phyloP scores from a whole-genome alignment of 2,113 vertebrate genomes.

The Nanorana parkeri region DNA sequence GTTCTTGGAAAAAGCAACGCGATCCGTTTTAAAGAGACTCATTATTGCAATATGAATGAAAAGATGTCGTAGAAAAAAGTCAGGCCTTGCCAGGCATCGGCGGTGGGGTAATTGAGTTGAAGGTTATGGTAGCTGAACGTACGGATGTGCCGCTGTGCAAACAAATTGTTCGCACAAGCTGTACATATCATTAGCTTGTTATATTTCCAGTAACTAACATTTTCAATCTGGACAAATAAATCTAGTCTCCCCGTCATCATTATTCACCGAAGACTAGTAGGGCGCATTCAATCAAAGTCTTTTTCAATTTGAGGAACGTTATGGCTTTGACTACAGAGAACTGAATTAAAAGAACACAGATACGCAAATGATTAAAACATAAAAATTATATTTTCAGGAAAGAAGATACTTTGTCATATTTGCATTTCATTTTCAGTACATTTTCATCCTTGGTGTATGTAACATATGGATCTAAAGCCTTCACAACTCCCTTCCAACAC shows the following conservation, averaged over 20 bases:
- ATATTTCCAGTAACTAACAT: conserved; percentile 21
- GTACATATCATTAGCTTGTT: conserved; percentile 23
- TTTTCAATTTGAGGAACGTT: background rate
- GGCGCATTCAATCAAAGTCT: background rate
- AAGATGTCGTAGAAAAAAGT: conserved; percentile 3
- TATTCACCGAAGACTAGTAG: conserved; percentile 14
- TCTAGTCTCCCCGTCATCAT: background rate
- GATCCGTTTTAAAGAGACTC: conserved; percentile 23
- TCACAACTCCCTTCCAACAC: too few species aligned
- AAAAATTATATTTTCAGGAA: too few species aligned
- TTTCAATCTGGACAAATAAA: conserved; percentile 6
- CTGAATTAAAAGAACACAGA: too few species aligned
- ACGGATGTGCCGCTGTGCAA: background rate
- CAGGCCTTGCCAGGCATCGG: background rate
- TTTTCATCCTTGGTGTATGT: too few species aligned
- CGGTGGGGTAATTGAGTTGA: conserved; percentile 30
- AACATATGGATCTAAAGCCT: too few species aligned
- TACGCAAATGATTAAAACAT: too few species aligned
- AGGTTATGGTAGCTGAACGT: conserved; percentile 7
- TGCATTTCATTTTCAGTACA: too few species aligned
- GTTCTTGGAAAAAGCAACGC: conserved; percentile 26
- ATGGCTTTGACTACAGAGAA: too few species aligned
- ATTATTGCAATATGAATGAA: conserved; percentile 32
- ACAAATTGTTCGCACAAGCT: background rate
- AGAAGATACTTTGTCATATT: too few species aligned